Evolutionary conservation across 35 echinoderm and acorn worm genomes (phyloP).

Genomic region (Acanthaster planci): DNA sequence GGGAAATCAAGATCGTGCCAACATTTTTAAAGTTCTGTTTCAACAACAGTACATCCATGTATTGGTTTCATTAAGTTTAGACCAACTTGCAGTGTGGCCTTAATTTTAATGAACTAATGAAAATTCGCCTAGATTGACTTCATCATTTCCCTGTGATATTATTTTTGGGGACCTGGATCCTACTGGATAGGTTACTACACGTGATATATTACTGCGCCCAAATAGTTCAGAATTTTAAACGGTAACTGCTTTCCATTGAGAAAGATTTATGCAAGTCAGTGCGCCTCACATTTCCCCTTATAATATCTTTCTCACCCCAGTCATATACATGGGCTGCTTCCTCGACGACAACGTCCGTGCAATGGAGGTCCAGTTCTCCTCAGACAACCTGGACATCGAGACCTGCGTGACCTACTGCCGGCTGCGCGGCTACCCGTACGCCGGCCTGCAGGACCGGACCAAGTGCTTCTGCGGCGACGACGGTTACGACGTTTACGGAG

Average conservation of each 20-base stretch:
- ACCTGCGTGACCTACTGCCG: conserved; percentile 43
- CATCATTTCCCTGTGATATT: too few species aligned
- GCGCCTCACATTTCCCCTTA: not conserved
- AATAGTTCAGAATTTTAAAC: not conserved
- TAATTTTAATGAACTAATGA: too few species aligned
- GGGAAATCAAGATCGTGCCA: too few species aligned
- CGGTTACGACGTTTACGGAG: conserved; percentile 38
- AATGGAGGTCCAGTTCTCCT: not conserved
- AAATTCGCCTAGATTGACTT: too few species aligned
- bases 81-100: too few species aligned
- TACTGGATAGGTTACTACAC: too few species aligned
- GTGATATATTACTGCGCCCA: too few species aligned
- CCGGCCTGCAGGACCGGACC: conserved; percentile 30
- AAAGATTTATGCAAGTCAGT: not conserved
- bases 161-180: too few species aligned
- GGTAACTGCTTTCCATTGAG: not conserved
- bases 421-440: conserved; percentile 48
- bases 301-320: not conserved
- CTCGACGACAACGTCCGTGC: conserved; percentile 22
- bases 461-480: conserved; percentile 48
- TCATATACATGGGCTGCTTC: conserved; percentile 47
- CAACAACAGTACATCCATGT: too few species aligned
- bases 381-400: conserved; percentile 19
- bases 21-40: too few species aligned
- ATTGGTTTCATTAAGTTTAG: too few species aligned